Evolutionary conservation across 2,113 vertebrate genomes (phyloP).

Genomic region (Cottus gobio): DNA sequence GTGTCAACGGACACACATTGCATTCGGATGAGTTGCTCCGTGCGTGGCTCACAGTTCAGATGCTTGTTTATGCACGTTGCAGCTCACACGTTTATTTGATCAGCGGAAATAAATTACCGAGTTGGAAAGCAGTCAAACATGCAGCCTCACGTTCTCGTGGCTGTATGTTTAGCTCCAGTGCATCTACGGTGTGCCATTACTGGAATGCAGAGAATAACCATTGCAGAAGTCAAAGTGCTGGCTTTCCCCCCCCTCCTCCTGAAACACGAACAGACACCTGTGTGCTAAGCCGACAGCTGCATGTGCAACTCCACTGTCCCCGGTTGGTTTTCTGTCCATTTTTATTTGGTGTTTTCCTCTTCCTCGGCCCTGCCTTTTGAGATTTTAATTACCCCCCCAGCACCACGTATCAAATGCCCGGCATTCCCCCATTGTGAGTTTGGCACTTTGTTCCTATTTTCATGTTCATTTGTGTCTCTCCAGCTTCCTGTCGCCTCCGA

Average conservation of each 20-base stretch:
- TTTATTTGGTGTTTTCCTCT: background rate
- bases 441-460: constrained; percentile 62
- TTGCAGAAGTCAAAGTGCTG: background rate
- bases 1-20: constrained; percentile 63
- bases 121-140: constrained; percentile 17
- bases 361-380: constrained; percentile 17
- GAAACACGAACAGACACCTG: constrained; percentile 57
- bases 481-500: constrained; percentile 81
- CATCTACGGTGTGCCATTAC: background rate
- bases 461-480: constrained; percentile 74
- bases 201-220: constrained; percentile 1
- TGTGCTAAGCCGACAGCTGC: constrained; percentile 14
- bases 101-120: constrained; percentile 2
- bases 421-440: constrained; percentile 48
- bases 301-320: constrained; percentile 3
- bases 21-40: constrained; percentile 59
- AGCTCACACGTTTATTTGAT: background rate
- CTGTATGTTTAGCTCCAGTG: background rate
- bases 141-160: background rate
- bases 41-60: constrained; percentile 7
- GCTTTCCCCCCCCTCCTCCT: background rate
- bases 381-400: constrained; percentile 52
- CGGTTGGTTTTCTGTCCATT: background rate
- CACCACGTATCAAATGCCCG: constrained; percentile 38
- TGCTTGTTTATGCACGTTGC: constrained; percentile 9